Percentiles rank a stretch among this genome's conserved stretches.
Conservation (phyloP, 2,113 vertebrate species). For the Tragelaphus imberbis region DNA sequence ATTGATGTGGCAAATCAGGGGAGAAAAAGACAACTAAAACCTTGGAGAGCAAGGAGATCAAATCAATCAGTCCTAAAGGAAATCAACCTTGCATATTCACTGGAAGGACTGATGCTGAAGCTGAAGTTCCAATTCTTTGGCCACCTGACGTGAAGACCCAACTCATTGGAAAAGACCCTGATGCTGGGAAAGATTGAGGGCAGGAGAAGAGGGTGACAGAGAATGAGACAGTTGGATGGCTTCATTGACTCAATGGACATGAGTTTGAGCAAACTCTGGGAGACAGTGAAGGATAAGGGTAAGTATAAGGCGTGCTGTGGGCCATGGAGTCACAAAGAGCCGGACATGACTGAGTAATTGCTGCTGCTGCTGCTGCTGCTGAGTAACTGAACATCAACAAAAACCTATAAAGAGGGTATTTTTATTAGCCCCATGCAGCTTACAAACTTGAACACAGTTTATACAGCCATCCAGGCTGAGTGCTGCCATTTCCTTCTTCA, state of each 20-base stretch:
- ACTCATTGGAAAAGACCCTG: background rate
- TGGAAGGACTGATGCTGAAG: background rate
- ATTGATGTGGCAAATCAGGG: no score
- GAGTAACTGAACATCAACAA: background rate
- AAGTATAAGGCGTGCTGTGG: background rate
- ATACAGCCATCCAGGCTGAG: background rate
- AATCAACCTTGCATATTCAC: background rate
- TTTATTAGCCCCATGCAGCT: background rate
- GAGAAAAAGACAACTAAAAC: background rate
- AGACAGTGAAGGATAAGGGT: background rate
- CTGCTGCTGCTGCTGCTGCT: background rate
- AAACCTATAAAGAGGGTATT: background rate
- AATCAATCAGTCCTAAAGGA: background rate
- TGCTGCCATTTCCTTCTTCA: background rate
- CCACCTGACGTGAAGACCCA: background rate
- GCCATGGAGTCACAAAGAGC: background rate
- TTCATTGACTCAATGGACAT: background rate
- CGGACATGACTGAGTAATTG: background rate
- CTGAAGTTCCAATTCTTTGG: background rate
- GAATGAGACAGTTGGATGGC: background rate
- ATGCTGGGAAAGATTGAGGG: background rate
- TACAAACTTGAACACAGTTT: background rate
- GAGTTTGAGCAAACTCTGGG: background rate
- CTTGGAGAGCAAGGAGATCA: background rate
- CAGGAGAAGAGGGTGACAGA: background rate